Percentiles rank a stretch among this genome's conserved stretches.
Evolutionary conservation across 2,113 vertebrate species (phyloP).

Genomic region (Tachysurus vachellii): DNA sequence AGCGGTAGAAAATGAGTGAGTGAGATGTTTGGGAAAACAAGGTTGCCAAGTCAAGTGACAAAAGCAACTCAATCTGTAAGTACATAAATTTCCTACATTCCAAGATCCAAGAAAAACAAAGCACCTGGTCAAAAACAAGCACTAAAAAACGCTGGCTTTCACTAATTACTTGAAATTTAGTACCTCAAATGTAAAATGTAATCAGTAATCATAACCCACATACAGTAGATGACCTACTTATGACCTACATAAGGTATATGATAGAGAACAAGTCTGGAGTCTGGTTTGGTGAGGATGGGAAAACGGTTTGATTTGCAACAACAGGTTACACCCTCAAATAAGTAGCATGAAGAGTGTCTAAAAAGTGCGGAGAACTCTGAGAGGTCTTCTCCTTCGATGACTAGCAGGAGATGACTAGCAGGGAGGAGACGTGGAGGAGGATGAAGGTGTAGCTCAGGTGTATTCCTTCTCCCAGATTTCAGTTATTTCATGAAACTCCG

Average conservation of each 20-base stretch:
- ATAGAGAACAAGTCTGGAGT: not conserved
- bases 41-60: too few species aligned
- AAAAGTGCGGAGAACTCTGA: not conserved
- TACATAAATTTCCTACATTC: not conserved
- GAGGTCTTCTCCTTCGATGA: not conserved
- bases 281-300: not conserved
- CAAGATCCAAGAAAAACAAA: not conserved
- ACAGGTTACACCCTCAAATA: not conserved
- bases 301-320: not conserved
- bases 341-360: not conserved
- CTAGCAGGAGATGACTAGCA: not conserved
- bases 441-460: not conserved
- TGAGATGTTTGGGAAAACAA: too few species aligned
- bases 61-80: too few species aligned
- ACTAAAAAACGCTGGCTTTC: not conserved
- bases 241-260: not conserved
- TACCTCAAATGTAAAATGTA: not conserved
- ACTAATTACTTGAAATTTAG: not conserved
- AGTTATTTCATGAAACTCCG: not conserved
- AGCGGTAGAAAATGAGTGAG: too few species aligned
- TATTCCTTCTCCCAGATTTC: not conserved
- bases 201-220: too few species aligned
- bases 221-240: too few species aligned
- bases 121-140: not conserved
- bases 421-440: not conserved